These are phyloP conservation scores for Bombus sibiricus DNA, from an alignment of 1,140 invertebrate genomes.

Conservation along the genomic window DNA sequence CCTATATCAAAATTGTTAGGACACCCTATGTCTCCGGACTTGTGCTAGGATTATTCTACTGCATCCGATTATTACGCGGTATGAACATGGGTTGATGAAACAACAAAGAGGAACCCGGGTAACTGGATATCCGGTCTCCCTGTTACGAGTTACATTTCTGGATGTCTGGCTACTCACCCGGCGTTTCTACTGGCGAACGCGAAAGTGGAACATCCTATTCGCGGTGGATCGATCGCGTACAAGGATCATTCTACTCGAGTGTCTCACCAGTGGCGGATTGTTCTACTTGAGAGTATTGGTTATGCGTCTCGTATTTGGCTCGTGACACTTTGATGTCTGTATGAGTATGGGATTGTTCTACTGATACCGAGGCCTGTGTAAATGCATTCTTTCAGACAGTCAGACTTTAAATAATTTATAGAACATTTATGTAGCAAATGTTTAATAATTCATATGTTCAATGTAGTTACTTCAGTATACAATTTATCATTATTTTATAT, in stretches of 20 bases:
- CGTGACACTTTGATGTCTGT: neutral
- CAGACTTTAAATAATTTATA: too few species aligned
- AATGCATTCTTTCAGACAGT: too few species aligned
- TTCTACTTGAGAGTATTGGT: constrained; percentile 3
- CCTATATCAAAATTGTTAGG: neutral
- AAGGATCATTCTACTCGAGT: constrained; percentile 20
- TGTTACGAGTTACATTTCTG: neutral
- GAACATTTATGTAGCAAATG: too few species aligned
- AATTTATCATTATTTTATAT: too few species aligned
- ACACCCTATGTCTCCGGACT: too few species aligned
- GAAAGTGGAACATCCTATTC: constrained; percentile 41
- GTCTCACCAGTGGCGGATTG: neutral
- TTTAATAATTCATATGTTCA: too few species aligned
- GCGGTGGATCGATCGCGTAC: constrained; percentile 3
- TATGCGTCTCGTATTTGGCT: neutral
- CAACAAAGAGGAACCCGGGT: neutral
- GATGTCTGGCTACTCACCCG: neutral
- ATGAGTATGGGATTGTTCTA: neutral
- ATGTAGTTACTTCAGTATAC: too few species aligned
- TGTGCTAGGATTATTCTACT: neutral
- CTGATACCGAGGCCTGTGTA: neutral
- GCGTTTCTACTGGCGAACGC: neutral
- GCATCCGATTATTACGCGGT: neutral
- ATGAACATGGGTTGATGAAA: neutral
- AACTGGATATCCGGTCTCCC: neutral